Conservation (phyloP, 2,888 invertebrate species). For the Volucella inanis region DNA sequence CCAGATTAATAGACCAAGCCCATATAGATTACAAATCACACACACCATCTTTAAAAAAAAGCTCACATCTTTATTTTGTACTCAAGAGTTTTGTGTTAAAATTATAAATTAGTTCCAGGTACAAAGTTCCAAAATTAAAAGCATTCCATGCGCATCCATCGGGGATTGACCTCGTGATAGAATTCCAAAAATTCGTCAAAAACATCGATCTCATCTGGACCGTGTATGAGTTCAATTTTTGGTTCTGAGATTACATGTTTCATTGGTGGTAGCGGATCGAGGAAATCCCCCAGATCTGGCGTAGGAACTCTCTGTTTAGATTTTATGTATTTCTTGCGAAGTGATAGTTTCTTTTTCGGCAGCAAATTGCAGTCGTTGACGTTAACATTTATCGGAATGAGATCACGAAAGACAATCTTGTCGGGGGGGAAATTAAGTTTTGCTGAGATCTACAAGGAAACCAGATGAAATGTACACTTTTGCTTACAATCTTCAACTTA, state of each 20-base stretch:
- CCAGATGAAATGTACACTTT: background rate
- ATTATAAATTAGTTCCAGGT: constrained; percentile 23
- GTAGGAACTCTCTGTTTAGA: constrained; percentile 68
- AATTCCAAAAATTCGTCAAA: constrained; percentile 65
- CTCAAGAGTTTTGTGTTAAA: constrained; percentile 45
- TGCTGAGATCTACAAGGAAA: constrained; percentile 76
- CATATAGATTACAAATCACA: too few relatives aligned
- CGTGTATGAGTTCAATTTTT: constrained; percentile 70
- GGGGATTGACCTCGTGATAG: constrained; percentile 62
- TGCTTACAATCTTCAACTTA: constrained; percentile 36
- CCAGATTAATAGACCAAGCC: too few relatives aligned
- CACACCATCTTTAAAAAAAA: constrained; percentile 19
- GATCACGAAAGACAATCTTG: constrained; percentile 77
- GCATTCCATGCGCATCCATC: constrained; percentile 53
- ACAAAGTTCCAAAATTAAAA: background rate
- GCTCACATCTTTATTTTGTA: constrained; percentile 69
- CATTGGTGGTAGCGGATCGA: constrained; percentile 76
- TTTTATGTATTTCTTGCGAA: constrained; percentile 67
- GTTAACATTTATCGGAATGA: constrained; percentile 79
- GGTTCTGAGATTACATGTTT: constrained; percentile 76
- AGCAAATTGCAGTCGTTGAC: constrained; percentile 78
- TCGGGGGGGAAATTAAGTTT: constrained; percentile 79
- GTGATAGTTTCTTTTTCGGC: constrained; percentile 67
- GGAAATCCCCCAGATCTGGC: constrained; percentile 78
- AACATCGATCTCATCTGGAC: constrained; percentile 37